Conservation (phyloP, 2,888 invertebrate genomes). For the Axea sp. region DNA sequence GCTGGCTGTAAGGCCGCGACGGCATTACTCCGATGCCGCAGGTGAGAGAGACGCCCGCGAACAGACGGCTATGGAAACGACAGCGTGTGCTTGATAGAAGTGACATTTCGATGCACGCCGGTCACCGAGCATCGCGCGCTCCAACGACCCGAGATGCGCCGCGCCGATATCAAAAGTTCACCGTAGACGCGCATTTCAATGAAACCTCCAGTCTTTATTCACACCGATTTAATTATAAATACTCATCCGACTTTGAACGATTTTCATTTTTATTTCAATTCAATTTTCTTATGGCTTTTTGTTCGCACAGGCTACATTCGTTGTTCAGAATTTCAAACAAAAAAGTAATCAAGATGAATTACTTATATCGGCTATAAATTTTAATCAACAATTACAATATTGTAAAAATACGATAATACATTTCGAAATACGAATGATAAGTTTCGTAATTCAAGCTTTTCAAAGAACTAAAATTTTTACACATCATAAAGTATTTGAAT, state of each 20-base stretch:
- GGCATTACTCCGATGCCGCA: conserved; percentile 43
- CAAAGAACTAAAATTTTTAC: no score
- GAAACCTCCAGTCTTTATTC: conserved; percentile 38
- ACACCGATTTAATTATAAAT: conserved; percentile 22
- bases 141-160: conserved; percentile 27
- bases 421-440: no score
- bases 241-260: conserved; percentile 8
- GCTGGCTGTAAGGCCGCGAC: conserved; percentile 64
- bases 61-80: conserved; percentile 59
- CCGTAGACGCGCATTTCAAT: conserved; percentile 47
- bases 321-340: no score
- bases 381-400: no score
- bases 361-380: no score
- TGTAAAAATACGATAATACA: no score
- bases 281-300: no score
- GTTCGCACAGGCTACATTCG: no score
- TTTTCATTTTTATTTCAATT: not conserved
- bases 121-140: conserved; percentile 36
- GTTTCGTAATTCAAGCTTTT: no score
- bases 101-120: conserved; percentile 58
- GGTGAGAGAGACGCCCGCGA: conserved; percentile 55
- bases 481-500: no score
- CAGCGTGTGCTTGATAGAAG: conserved; percentile 18
- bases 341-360: no score
- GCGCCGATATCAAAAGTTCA: conserved; percentile 56